A percentile compares a stretch with the other conserved stretches of the same genome.
phyloP scores from a whole-genome alignment of 2,797 vertebrate genomes.

The Mastacembelus armatus region DNA sequence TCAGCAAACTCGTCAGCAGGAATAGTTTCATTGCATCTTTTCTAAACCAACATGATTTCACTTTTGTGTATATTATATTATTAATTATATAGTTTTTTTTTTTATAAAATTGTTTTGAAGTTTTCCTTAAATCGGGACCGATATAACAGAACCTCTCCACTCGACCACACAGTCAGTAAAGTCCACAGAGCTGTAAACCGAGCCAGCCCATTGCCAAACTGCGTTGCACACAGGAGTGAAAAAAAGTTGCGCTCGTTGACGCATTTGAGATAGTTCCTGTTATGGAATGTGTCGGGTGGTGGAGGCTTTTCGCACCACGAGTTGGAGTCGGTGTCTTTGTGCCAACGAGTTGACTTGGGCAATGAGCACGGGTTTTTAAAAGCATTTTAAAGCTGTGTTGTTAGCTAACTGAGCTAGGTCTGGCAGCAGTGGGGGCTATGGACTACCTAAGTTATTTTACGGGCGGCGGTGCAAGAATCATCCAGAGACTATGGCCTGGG shows the following conservation, averaged over 20 bases:
- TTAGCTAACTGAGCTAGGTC: not conserved
- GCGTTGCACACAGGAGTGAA: slow-evolving; percentile 42
- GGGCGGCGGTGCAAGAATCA: slow-evolving; percentile 72
- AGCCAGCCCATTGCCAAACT: not conserved
- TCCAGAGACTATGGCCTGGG: slow-evolving; percentile 79
- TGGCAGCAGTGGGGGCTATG: slow-evolving; percentile 63
- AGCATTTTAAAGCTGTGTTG: not conserved
- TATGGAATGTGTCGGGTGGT: slow-evolving; percentile 43
- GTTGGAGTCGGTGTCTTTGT: not conserved
- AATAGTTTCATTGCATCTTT: no score
- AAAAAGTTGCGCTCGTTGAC: slow-evolving; percentile 64
- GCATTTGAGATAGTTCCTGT: slow-evolving; percentile 79
- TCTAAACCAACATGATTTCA: no score
- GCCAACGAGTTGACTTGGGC: not conserved
- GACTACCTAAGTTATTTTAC: slow-evolving; percentile 80
- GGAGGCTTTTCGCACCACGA: slow-evolving; percentile 16
- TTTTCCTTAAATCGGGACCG: no score
- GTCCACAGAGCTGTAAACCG: not conserved
- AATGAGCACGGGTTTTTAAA: not conserved
- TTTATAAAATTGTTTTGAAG: no score
- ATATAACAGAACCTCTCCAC: no score
- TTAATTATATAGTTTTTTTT: no score
- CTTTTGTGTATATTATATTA: no score
- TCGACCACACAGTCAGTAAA: no score
- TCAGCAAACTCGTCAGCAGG: no score